Evolutionary conservation across 2,113 vertebrate genomes (phyloP).

Genomic region (Sturnus vulgaris): DNA sequence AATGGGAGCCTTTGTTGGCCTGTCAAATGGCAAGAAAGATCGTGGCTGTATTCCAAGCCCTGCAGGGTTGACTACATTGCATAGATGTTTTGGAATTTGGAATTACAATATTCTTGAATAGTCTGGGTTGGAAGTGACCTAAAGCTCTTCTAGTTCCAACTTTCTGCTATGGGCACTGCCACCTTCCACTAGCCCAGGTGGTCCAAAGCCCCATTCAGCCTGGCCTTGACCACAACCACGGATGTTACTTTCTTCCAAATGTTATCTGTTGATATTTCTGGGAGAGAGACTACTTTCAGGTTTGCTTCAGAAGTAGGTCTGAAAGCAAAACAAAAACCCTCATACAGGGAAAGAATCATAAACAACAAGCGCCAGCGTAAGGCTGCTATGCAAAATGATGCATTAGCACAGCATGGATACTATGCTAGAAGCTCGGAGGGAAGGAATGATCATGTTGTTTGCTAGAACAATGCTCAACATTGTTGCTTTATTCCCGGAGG

Average conservation of each 20-base stretch:
- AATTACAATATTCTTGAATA: background rate
- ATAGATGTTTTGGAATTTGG: background rate
- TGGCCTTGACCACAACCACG: accelerated
- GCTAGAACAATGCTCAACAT: background rate
- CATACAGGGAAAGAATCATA: background rate
- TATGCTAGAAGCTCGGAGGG: background rate
- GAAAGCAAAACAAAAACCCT: background rate
- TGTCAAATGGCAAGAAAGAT: background rate
- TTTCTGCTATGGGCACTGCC: accelerated
- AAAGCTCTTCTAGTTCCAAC: background rate
- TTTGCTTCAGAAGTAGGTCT: background rate
- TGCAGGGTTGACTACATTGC: background rate
- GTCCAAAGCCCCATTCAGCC: background rate
- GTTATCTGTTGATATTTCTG: background rate
- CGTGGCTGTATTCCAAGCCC: background rate
- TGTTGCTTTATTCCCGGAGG: background rate
- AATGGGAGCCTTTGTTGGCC: background rate
- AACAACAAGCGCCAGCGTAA: background rate
- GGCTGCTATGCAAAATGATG: background rate
- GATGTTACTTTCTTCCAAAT: background rate
- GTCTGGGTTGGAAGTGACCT: background rate
- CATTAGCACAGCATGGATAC: background rate
- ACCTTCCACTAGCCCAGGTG: background rate
- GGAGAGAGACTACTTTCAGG: background rate
- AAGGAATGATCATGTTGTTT: background rate